Evolutionary conservation across 2,113 vertebrate genomes (phyloP), one percentile per base, ranked within the genome.

Genomic region (Mungos mungo): DNA sequence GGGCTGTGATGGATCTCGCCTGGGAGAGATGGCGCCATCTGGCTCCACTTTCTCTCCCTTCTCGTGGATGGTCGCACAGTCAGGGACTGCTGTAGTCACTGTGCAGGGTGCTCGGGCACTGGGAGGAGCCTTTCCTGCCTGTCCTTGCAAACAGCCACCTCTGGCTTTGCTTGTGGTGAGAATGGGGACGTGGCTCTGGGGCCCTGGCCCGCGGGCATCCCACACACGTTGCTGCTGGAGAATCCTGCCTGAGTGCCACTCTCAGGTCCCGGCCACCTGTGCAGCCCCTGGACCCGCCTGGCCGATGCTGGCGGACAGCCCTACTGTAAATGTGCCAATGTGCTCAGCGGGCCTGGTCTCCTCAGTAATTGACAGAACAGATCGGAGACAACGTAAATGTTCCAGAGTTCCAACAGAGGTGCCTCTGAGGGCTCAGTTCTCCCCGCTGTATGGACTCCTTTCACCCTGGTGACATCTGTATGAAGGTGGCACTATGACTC

Each of bases 271-370:
- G 57, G 93, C 33, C 33, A 8, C 27, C 18, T 18, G 57, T 38
- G 65, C 41, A 14, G 27, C 18, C 69, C 7, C 2, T 2, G 27
- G 38, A 9, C n/a, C 45, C 65, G 5, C 57, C 27, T 86, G 47
- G 41, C 35, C 45, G 0, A 0, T 11, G 19, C 60, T 29, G 4
- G 0, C 0, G 7, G 6, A 35, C 8, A n/a, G 29, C 38, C 1
- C 23, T n/a, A 8, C 47, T 63, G 54, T 10, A 57, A 50, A 23
- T 14, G 7, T 94, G 66, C 27, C 12, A 18, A 4, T 21, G 12
- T 19, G 25, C 50, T 31, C 5, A 8, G 16, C 4, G 74, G 54
- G 50, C 72, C 72, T 15, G 45, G 31, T 52, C 69, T 81, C 50
- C 3, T 2, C 23, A 47, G 2, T 5, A 13, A 50, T 72, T 82